These are phyloP conservation scores for Philonicus albiceps DNA, from an alignment of 2,888 invertebrate genomes.

Conservation along the genomic window DNA sequence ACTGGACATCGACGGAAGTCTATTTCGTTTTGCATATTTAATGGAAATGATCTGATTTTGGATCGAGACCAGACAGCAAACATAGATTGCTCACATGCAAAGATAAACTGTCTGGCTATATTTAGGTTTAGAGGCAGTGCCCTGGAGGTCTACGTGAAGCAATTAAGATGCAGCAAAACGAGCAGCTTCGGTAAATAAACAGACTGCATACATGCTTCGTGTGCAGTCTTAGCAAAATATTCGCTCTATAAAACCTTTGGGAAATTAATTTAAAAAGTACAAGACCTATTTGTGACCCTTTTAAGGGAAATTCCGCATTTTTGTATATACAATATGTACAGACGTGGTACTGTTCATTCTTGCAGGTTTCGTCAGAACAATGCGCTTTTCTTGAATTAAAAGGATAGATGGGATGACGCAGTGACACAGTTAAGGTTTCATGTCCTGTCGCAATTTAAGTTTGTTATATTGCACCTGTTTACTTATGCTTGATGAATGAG, in stretches of 20 bases:
- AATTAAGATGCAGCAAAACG: background rate
- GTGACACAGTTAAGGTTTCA: background rate
- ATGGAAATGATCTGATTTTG: background rate
- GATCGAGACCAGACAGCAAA: background rate
- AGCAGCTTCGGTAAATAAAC: background rate
- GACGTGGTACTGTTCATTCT: background rate
- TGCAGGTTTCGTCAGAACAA: background rate
- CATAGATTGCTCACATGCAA: background rate
- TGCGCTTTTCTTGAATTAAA: background rate
- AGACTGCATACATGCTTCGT: background rate
- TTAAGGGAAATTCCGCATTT: background rate
- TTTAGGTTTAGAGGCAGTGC: background rate
- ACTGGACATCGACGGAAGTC: background rate
- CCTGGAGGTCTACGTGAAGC: background rate
- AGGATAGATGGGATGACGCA: background rate
- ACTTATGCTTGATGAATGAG: background rate
- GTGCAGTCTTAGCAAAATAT: background rate
- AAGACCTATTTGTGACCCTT: background rate
- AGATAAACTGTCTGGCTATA: conserved; percentile 10
- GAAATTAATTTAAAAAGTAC: background rate
- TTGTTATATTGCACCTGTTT: background rate
- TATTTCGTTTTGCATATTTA: background rate
- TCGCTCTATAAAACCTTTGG: background rate
- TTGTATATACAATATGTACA: background rate
- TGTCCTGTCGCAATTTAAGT: background rate